Evolutionary conservation across 1,140 invertebrate genomes (phyloP).

Genomic region (Pogonomyrmex barbatus): DNA sequence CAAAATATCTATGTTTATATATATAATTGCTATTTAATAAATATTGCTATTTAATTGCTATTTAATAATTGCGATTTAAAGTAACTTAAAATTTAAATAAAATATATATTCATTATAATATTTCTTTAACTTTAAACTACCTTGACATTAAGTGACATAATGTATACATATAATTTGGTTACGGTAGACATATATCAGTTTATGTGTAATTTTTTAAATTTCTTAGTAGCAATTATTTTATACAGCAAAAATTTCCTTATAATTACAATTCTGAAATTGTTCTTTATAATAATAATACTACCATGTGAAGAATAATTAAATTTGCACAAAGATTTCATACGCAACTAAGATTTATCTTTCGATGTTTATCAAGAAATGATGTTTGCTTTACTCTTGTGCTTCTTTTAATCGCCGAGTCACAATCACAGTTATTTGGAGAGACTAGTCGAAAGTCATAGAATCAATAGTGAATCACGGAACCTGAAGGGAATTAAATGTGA

Average conservation of each 20-base stretch:
- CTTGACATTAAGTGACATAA: not conserved
- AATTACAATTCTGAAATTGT: not conserved
- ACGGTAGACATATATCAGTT: not conserved
- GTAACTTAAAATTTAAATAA: not conserved
- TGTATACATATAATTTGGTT: not conserved
- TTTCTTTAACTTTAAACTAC: not conserved
- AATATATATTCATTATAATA: not conserved
- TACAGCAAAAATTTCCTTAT: not conserved
- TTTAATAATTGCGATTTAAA: not conserved
- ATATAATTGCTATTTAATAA: not conserved
- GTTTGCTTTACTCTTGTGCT: slow-evolving; percentile 17
- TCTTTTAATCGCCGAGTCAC: not conserved
- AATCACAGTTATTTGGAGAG: slow-evolving; percentile 30
- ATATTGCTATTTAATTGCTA: no score
- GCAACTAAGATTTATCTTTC: not conserved
- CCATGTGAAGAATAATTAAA: not conserved
- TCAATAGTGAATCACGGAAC: slow-evolving; percentile 36
- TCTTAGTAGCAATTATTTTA: not conserved
- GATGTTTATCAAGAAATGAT: not conserved
- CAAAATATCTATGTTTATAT: not conserved
- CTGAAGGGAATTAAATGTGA: slow-evolving; percentile 42
- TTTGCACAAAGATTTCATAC: not conserved
- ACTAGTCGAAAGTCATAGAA: not conserved
- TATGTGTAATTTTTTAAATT: not conserved
- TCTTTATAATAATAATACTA: not conserved